Base-by-base conservation (phyloP, 2,888 invertebrate genomes). In the Dexiosoma caninum region DNA sequence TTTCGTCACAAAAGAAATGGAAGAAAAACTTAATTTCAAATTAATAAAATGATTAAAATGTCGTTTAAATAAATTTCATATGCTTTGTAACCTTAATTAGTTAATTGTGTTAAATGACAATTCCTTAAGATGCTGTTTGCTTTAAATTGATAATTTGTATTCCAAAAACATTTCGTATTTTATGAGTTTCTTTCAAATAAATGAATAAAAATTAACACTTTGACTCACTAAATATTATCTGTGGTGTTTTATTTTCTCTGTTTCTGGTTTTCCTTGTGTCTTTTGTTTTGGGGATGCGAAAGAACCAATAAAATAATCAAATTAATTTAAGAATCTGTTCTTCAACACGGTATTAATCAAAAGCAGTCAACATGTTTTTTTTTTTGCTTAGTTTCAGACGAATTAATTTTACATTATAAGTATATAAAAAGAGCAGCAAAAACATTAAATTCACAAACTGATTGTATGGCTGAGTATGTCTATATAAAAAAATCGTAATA, bases 31-130 rank as follows among this genome's bases (percentile, higher is more conserved):
- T 60, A 1, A 14, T n/a, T 19, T 19, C 66, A 53, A 35, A 7
- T 75, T 78, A 80, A 77, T 71, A 76, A 81, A 78, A 78, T 82
- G 35, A 60, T 60, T 71, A 37, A 66, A 62, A 82, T 79, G 82
- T 83, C 60, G 62, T 51, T 27, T 27, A 5, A 27, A 27, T 27
- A 27, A 5, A 27, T 27, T 27, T 6, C 27, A 27, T 77, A 85
- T 85, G 84, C 84, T 42, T 27, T 69, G 46, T 86, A 85, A 0
- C 84, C 84, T 87, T 87, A 87, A 87, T 87, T 86, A 86, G 86
- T 86, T 86, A 85, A 87, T 86, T 86, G 84, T 84, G 83, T 79
- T 62, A 35, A 64, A 57, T 64, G 27, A 49, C 46, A 78, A 27
- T 57, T 49, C 23, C 49, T 67, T 40, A 10, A 19, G 23, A 7